phyloP scores from a whole-genome alignment of 2,113 vertebrate species.

The Morone saxatilis region DNA sequence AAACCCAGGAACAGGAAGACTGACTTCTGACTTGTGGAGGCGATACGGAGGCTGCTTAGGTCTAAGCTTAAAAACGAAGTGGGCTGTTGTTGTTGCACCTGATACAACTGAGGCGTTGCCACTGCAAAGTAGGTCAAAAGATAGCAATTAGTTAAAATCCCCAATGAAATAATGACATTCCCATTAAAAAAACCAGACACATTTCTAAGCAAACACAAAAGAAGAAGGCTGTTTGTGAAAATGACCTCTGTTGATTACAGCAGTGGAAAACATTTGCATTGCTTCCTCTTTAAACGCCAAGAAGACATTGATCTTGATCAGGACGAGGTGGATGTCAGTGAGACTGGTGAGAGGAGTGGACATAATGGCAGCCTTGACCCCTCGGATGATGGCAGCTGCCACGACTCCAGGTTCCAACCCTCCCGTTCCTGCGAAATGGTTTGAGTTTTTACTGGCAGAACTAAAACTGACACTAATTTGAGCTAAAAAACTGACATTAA shows the following conservation, averaged over 20 bases:
- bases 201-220: neutral
- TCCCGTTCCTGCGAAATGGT: conserved; percentile 60
- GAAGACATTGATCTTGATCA: conserved; percentile 71
- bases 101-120: neutral
- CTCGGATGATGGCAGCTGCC: conserved; percentile 71
- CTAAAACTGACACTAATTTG: neutral
- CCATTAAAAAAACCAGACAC: too few species aligned
- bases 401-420: conserved; percentile 53
- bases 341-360: conserved; percentile 21
- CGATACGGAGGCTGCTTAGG: neutral
- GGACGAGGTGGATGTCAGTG: conserved; percentile 58
- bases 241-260: conserved; percentile 43
- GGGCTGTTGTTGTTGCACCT: neutral
- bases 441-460: neutral
- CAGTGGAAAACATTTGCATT: conserved; percentile 39
- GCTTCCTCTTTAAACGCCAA: conserved; percentile 66
- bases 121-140: neutral
- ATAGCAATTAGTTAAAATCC: neutral
- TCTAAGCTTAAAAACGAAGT: neutral
- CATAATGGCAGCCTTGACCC: conserved; percentile 37
- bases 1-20: conserved; percentile 68
- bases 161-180: neutral
- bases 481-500: neutral
- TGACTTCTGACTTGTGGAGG: conserved; percentile 8
- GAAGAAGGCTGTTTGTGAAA: neutral